phyloP scores from a whole-genome alignment of 2,113 vertebrate genomes.

The Phylloscopus trochilus region DNA sequence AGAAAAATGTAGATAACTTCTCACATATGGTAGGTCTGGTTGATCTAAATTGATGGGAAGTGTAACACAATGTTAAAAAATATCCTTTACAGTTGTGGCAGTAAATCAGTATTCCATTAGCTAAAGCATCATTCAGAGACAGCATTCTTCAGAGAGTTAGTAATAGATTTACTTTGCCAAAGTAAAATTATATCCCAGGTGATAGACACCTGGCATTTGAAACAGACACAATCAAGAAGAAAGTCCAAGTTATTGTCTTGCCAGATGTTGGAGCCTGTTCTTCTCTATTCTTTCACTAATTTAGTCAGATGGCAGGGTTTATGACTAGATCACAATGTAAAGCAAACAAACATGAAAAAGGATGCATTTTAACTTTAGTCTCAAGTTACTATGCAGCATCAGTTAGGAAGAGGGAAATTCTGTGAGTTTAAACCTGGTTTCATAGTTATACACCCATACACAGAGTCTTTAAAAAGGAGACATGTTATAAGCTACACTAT shows the following conservation, averaged over 20 bases:
- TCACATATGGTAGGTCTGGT: constrained; percentile 71
- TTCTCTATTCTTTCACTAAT: constrained; percentile 29
- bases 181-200: constrained; percentile 54
- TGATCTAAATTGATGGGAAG: constrained; percentile 67
- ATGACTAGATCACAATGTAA: neutral
- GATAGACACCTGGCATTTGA: constrained; percentile 65
- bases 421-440: neutral
- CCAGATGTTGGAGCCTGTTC: constrained; percentile 50
- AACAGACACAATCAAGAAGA: constrained; percentile 36
- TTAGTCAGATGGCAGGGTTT: neutral
- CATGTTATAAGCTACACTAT: neutral
- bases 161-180: constrained; percentile 61
- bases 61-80: constrained; percentile 64
- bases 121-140: constrained; percentile 40
- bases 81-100: constrained; percentile 58
- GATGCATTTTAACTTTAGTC: neutral
- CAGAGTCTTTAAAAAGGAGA: neutral
- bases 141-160: constrained; percentile 65
- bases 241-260: constrained; percentile 26
- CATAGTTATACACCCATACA: neutral
- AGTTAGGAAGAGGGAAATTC: neutral
- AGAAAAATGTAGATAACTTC: constrained; percentile 71
- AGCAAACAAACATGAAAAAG: neutral
- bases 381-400: neutral
- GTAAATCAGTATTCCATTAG: constrained; percentile 66